Evolutionary conservation across 2,797 vertebrate genomes (phyloP), one percentile per base, ranked within the genome.

Genomic region (Pipistrellus pipistrellus): DNA sequence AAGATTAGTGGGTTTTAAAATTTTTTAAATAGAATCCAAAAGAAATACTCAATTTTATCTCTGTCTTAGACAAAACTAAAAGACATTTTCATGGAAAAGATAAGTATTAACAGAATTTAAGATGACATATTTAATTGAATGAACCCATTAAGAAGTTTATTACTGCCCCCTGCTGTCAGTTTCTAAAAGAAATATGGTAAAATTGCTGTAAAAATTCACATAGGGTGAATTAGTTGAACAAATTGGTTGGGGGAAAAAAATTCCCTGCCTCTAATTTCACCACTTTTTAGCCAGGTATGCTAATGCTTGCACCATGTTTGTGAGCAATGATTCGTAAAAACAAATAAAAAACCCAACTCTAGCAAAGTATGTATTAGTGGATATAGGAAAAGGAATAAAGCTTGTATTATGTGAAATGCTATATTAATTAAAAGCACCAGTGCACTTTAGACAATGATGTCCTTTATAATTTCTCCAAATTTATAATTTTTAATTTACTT

Each of bases 161-260:
- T 20, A 44, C 85, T 94, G 94, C 94, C 96, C 95, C 30, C 97
- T 96, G 25, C 96, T 38, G 97, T 91, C 27, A 48, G 73, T 38
- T 85, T 15, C 38, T 23, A 73, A 27, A 8, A 94, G 21, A 82
- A 89, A 87, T n/a, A 51, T 0, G 35, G 11, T 32, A 55, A 38
- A 88, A 55, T 81, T 30, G 25, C 41, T 59, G 44, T 38, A 51
- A 88, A 85, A 88, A 73, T 21, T 18, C 44, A 77, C 35, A 68
- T 2, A 38, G 25, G n/a, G 72, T 38, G 51, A 90, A 64, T 68
- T 81, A n/a, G 10, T 81, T 90, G 64, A 85, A 87, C 13, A 81
- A 84, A 71, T 4, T 51, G 27, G 3, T 75, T 38, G 11, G 55
- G n/a, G 3, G 15, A 57, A 71, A 14, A 14, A 30, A 69, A 55